Percentiles rank a stretch among this genome's conserved stretches.
Conservation (phyloP, 2,113 vertebrate species). For the Bagarius yarrelli region DNA sequence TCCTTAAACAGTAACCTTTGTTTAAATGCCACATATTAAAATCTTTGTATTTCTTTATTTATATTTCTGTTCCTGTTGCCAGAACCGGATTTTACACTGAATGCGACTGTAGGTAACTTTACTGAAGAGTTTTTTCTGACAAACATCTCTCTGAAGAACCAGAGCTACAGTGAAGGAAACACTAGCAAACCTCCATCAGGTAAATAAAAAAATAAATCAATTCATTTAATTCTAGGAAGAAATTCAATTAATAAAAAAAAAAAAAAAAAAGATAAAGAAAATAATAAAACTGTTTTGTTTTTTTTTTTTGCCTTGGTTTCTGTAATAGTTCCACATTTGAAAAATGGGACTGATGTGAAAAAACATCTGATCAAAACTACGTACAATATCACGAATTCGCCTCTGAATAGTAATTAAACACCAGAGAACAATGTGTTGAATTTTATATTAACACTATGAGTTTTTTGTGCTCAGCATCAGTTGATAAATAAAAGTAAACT, state of each 20-base stretch:
- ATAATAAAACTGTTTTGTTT: not conserved
- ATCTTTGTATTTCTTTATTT: not conserved
- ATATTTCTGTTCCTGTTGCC: not conserved
- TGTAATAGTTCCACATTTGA: slow-evolving; percentile 6
- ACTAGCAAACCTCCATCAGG: slow-evolving; percentile 25
- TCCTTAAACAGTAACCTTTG: too few relatives aligned
- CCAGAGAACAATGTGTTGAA: too few relatives aligned
- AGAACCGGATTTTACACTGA: slow-evolving; percentile 25
- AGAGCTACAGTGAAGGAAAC: slow-evolving; percentile 3
- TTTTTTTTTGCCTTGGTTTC: too few relatives aligned
- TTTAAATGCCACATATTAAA: too few relatives aligned
- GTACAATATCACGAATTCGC: not conserved
- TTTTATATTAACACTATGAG: too few relatives aligned
- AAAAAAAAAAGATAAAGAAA: not conserved
- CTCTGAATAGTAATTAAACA: slow-evolving; percentile 14
- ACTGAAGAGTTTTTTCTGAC: slow-evolving; percentile 16
- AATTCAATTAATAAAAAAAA: slow-evolving; percentile 39
- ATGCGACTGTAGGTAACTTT: slow-evolving; percentile 29
- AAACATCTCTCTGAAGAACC: slow-evolving; percentile 28
- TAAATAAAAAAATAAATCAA: slow-evolving; percentile 17
- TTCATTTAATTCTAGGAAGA: not conserved
- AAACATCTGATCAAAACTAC: not conserved
- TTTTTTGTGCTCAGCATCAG: too few relatives aligned
- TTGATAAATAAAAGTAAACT: not conserved
- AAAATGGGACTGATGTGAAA: not conserved